phyloP scores from a whole-genome alignment of 1,140 invertebrate species.

The Mizuhopecten yessoensis region DNA sequence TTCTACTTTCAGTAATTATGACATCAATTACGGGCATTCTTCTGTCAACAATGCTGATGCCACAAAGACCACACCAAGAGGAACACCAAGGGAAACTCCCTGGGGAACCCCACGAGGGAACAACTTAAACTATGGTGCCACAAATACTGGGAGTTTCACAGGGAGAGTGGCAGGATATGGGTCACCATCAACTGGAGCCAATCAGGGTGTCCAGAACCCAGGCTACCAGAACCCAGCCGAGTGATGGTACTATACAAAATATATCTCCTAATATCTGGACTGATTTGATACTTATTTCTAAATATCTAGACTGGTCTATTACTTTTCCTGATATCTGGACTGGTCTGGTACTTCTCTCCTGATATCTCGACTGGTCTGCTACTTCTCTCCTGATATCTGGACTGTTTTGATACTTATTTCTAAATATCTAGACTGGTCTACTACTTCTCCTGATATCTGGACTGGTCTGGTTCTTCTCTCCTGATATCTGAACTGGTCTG shows the following conservation, averaged over 20 bases:
- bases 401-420: background rate
- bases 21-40: background rate
- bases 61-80: conserved; percentile 42
- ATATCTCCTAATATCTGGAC: background rate
- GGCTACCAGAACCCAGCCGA: conserved; percentile 17
- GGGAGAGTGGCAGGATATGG: conserved; percentile 11
- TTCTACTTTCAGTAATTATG: background rate
- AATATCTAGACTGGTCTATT: background rate
- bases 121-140: background rate
- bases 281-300: background rate
- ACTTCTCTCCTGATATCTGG: background rate
- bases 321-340: background rate
- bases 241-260: no score
- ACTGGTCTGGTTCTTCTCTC: no score
- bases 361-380: background rate
- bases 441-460: no score
- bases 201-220: background rate
- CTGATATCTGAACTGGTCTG: no score
- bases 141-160: background rate
- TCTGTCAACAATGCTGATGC: conserved; percentile 55
- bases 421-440: no score
- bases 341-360: background rate
- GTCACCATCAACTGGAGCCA: background rate
- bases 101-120: conserved; percentile 57
- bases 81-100: conserved; percentile 62